A percentile compares a stretch with the other conserved stretches of the same genome.
phyloP scores from a whole-genome alignment of 2,888 invertebrate species.

The Lottia scabra region DNA sequence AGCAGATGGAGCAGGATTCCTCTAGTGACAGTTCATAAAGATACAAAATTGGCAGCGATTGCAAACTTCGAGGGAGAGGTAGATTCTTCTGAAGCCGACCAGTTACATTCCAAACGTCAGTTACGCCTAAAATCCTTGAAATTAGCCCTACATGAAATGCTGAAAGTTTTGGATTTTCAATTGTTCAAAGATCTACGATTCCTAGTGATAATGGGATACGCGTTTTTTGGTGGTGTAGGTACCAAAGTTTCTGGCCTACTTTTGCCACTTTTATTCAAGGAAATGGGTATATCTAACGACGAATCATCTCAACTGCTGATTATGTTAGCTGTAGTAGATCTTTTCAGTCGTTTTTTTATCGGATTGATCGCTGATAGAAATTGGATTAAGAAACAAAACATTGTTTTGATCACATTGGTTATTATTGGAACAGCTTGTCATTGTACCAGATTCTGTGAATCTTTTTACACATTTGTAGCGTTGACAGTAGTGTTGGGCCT shows the following conservation, averaged over 20 bases:
- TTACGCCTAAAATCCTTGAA: too few species aligned
- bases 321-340: not conserved
- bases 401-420: not conserved
- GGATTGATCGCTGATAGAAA: not conserved
- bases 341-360: not conserved
- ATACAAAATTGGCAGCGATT: too few species aligned
- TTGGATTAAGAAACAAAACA: not conserved
- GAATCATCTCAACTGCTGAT: not conserved
- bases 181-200: not conserved
- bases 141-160: too few species aligned
- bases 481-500: not conserved
- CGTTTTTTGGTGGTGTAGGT: not conserved
- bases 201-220: not conserved
- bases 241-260: not conserved
- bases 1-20: too few species aligned
- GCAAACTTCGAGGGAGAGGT: too few species aligned
- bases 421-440: not conserved
- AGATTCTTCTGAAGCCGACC: too few species aligned
- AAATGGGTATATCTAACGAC: not conserved
- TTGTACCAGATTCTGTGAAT: not conserved
- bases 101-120: too few species aligned
- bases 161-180: not conserved
- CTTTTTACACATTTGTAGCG: not conserved
- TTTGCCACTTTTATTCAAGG: not conserved
- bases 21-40: too few species aligned